Evolutionary conservation across 2,113 vertebrate genomes (phyloP).

Genomic region (Gambusia holbrooki): DNA sequence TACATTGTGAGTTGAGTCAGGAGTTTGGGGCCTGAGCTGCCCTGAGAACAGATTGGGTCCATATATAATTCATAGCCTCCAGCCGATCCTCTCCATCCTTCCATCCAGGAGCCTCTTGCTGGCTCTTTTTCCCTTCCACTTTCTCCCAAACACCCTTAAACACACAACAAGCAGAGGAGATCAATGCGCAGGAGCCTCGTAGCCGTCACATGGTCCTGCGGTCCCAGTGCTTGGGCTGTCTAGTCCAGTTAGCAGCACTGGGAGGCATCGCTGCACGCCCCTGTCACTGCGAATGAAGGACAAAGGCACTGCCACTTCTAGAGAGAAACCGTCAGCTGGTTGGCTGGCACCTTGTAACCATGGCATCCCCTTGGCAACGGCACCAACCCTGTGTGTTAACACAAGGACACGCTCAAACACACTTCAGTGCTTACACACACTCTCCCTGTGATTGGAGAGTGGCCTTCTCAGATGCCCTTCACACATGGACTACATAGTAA

Average conservation of each 20-base stretch:
- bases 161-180: conserved; percentile 38
- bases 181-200: conserved; percentile 59
- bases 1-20: conserved; percentile 65
- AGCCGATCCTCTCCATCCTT: conserved; percentile 72
- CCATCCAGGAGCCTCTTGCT: conserved; percentile 63
- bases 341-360: conserved; percentile 80
- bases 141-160: conserved; percentile 16
- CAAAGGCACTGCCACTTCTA: conserved; percentile 64
- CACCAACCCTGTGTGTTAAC: conserved; percentile 52
- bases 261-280: conserved; percentile 49
- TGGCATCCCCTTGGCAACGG: conserved; percentile 77
- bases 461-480: conserved; percentile 67
- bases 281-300: conserved; percentile 73
- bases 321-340: conserved; percentile 67
- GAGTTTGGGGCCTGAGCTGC: conserved; percentile 70
- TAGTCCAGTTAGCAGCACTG: conserved; percentile 67
- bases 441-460: conserved; percentile 51
- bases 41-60: conserved; percentile 79
- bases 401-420: conserved; percentile 67
- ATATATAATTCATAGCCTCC: conserved; percentile 87
- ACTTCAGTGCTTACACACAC: conserved; percentile 32
- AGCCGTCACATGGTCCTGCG: conserved; percentile 53
- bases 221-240: conserved; percentile 60
- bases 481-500: conserved; percentile 59
- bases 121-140: conserved; percentile 28